phyloP scores from a whole-genome alignment of 2,797 vertebrate genomes.

The Crenuchus spilurus region DNA sequence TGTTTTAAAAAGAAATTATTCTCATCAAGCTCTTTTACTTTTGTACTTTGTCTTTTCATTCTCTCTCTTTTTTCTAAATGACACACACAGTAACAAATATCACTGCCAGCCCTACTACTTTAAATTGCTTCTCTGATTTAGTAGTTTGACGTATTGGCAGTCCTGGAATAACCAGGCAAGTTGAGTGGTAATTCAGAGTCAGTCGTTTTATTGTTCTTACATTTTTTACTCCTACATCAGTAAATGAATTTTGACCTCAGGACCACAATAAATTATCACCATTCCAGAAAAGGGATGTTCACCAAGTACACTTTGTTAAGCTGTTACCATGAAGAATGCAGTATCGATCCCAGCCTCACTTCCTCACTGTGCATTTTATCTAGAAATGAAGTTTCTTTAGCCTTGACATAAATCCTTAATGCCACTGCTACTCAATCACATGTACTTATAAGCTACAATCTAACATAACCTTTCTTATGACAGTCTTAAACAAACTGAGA shows the following conservation, averaged over 20 bases:
- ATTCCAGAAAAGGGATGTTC: constrained; percentile 58
- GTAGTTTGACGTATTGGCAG: not conserved
- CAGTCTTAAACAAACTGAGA: too few relatives aligned
- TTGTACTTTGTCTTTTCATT: not conserved
- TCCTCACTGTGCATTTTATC: constrained; percentile 78
- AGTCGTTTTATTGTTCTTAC: constrained; percentile 67
- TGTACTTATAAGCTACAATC: not conserved
- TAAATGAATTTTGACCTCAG: constrained; percentile 77
- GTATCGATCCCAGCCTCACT: constrained; percentile 74
- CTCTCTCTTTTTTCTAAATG: not conserved
- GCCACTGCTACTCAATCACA: not conserved
- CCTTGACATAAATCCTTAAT: constrained; percentile 44
- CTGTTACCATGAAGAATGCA: constrained; percentile 74
- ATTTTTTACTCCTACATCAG: constrained; percentile 72
- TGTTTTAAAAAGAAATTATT: too few relatives aligned
- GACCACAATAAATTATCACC: constrained; percentile 64
- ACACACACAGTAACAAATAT: not conserved
- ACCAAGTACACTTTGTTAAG: constrained; percentile 73
- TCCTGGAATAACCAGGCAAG: not conserved
- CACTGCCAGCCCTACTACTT: constrained; percentile 1
- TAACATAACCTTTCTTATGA: too few relatives aligned
- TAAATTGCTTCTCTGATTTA: not conserved
- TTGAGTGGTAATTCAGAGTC: constrained; percentile 13
- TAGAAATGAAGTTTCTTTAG: constrained; percentile 75
- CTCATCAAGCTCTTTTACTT: not conserved